phyloP scores from a whole-genome alignment of 2,113 vertebrate genomes.

The Stomatorhinus ivindoensis region DNA sequence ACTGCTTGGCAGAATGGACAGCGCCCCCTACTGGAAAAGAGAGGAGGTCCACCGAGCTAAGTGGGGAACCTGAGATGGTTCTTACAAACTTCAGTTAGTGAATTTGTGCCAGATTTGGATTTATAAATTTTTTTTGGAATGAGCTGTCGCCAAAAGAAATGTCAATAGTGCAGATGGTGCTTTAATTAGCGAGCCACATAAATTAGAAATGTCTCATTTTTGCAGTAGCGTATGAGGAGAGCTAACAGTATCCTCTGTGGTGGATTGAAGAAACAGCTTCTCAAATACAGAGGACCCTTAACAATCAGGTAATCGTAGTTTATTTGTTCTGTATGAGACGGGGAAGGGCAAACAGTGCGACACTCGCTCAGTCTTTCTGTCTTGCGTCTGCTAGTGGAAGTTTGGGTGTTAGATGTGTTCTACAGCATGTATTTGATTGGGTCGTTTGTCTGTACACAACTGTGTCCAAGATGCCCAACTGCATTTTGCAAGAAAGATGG shows the following conservation, averaged over 20 bases:
- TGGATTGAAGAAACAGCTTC: neutral
- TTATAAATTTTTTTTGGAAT: neutral
- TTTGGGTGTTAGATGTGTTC: neutral
- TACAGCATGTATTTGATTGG: neutral
- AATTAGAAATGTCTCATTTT: neutral
- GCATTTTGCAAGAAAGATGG: neutral
- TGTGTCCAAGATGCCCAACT: neutral
- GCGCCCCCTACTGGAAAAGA: neutral
- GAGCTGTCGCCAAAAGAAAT: neutral
- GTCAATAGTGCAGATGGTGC: neutral
- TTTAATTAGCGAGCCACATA: neutral
- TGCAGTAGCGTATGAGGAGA: neutral
- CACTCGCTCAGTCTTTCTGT: neutral
- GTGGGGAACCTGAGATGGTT: neutral
- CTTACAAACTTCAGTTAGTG: neutral
- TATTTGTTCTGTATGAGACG: neutral
- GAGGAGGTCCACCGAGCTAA: neutral
- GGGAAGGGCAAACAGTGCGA: neutral
- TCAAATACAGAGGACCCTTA: neutral
- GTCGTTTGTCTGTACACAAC: neutral
- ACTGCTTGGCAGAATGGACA: neutral
- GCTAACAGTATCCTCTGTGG: neutral
- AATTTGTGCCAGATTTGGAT: neutral
- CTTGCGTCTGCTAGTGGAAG: neutral
- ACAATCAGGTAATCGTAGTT: neutral